Evolutionary conservation across 2,113 vertebrate genomes (phyloP).

Genomic region (Lontra canadensis): DNA sequence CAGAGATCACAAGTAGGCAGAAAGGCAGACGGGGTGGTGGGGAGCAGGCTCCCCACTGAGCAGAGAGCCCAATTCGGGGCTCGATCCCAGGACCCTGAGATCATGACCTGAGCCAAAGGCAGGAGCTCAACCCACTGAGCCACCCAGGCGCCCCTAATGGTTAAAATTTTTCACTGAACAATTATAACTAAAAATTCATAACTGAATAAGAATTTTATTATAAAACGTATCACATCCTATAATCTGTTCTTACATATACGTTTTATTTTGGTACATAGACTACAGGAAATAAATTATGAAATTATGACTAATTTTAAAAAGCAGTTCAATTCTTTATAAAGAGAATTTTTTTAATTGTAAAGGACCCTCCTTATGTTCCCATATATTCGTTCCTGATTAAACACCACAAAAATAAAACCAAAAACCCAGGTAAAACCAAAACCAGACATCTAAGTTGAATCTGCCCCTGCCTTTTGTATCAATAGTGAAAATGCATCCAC

Average conservation of each 20-base stretch:
- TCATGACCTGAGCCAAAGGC: no score
- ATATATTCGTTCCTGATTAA: not conserved
- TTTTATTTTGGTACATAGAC: not conserved
- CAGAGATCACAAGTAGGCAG: no score
- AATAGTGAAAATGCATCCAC: not conserved
- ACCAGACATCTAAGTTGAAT: not conserved
- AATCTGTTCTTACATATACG: not conserved
- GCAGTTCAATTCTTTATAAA: not conserved
- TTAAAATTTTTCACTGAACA: not conserved
- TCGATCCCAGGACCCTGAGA: no score
- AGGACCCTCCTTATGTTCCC: not conserved
- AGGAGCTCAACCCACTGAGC: no score
- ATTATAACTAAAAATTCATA: constrained; percentile 11
- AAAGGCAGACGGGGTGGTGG: no score
- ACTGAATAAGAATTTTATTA: not conserved
- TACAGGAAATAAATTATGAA: not conserved
- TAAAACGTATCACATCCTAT: not conserved
- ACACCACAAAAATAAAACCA: not conserved
- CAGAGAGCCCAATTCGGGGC: no score
- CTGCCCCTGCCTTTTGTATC: not conserved
- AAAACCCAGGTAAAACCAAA: not conserved
- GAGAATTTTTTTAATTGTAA: not conserved
- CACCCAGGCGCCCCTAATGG: not conserved
- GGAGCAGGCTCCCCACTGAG: no score
- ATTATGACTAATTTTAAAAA: not conserved